Conservation (phyloP, 92 coral and sea anemone genomes). For the Phymanthus crucifer region DNA sequence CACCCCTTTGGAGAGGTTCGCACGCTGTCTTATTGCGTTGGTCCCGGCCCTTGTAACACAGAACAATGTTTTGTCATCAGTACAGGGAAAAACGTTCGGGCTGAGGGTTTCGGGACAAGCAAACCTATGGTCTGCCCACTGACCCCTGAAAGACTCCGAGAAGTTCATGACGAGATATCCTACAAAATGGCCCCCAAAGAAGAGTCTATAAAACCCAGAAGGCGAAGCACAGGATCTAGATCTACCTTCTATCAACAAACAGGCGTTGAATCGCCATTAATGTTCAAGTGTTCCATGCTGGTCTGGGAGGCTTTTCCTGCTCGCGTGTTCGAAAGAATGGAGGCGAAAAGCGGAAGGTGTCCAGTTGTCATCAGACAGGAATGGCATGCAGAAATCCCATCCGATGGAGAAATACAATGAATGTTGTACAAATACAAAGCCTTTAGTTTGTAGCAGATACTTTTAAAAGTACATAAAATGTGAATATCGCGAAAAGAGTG, state of each 20-base stretch:
- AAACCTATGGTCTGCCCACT: conserved; percentile 70
- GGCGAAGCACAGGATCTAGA: conserved; percentile 8
- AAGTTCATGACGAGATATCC: conserved; percentile 41
- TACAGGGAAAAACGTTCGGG: conserved; percentile 76
- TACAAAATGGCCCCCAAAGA: conserved; percentile 14
- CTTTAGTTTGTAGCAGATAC: not conserved
- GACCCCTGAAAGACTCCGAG: conserved; percentile 71
- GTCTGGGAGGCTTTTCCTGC: conserved; percentile 78
- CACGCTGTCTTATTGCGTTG: conserved; percentile 64
- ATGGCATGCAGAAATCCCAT: conserved; percentile 10
- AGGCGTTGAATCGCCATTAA: conserved; percentile 8
- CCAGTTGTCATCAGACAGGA: conserved; percentile 34
- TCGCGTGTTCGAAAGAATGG: conserved; percentile 64
- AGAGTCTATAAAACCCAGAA: conserved; percentile 12
- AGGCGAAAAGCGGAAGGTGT: conserved; percentile 71
- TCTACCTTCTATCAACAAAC: conserved; percentile 23
- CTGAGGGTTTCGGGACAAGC: conserved; percentile 69
- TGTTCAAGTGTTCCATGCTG: conserved; percentile 62
- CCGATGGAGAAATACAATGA: conserved; percentile 14
- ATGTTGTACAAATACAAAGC: not conserved
- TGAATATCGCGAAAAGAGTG: not conserved
- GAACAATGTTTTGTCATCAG: conserved; percentile 86
- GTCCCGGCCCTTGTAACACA: conserved; percentile 89
- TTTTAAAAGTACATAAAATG: not conserved
- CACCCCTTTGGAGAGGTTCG: conserved; percentile 85